phyloP scores from a whole-genome alignment of 2,888 invertebrate species.

The Cheilosia variabilis region DNA sequence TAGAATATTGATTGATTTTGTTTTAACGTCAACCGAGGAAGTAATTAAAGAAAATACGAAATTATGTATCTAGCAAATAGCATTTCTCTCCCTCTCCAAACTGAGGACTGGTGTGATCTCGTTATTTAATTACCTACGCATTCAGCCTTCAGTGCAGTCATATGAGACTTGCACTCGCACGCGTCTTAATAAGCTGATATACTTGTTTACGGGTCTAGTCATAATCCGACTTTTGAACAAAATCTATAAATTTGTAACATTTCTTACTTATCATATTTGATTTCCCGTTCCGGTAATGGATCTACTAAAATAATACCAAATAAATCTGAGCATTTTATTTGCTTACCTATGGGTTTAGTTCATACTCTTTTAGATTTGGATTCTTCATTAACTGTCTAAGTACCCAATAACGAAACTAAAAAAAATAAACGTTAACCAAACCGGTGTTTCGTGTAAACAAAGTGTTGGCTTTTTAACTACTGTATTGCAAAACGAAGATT shows the following conservation, averaged over 20 bases:
- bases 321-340: not conserved
- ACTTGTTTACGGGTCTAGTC: conserved; percentile 34
- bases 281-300: conserved; percentile 59
- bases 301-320: not conserved
- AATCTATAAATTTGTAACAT: conserved; percentile 22
- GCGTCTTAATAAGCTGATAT: conserved; percentile 31
- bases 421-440: not conserved
- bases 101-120: conserved; percentile 7
- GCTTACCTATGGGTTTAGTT: too few relatives aligned
- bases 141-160: conserved; percentile 32
- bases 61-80: conserved; percentile 1
- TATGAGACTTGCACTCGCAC: not conserved
- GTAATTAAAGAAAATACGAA: conserved; percentile 12
- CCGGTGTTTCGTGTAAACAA: not conserved
- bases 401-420: not conserved
- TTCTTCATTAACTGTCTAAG: not conserved
- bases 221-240: conserved; percentile 21
- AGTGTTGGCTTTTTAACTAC: not conserved
- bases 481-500: not conserved
- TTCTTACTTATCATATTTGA: conserved; percentile 4
- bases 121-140: conserved; percentile 33
- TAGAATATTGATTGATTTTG: not conserved
- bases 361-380: too few relatives aligned
- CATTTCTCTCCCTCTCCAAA: conserved; percentile 1
- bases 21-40: conserved; percentile 16